These are phyloP conservation scores for Gordius sp. DNA, from an alignment of 2,888 invertebrate genomes.

Conservation along the genomic window DNA sequence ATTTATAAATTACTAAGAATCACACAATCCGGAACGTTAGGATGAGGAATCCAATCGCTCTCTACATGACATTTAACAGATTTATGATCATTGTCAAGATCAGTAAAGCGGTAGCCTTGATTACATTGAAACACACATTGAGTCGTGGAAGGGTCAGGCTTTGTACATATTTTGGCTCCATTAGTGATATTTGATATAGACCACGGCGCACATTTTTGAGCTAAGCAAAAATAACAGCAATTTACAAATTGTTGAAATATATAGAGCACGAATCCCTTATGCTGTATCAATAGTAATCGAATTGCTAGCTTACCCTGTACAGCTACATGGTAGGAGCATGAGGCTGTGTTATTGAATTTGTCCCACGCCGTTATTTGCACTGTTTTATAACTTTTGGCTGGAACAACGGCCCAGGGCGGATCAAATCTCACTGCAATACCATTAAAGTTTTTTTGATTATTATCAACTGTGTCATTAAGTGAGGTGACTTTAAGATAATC, in stretches of 20 bases:
- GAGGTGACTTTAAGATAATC: not conserved
- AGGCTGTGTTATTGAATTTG: not conserved
- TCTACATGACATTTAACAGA: constrained; percentile 50
- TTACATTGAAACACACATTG: not conserved
- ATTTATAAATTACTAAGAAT: constrained; percentile 42
- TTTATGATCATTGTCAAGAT: constrained; percentile 45
- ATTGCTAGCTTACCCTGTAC: not conserved
- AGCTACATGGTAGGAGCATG: constrained; percentile 3
- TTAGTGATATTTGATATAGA: constrained; percentile 62
- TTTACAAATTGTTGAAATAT: no score
- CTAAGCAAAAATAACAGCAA: not conserved
- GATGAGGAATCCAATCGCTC: constrained; percentile 57
- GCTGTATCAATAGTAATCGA: no score
- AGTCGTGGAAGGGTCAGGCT: not conserved
- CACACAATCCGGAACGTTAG: constrained; percentile 74
- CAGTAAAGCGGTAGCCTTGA: constrained; percentile 42
- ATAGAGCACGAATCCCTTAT: no score
- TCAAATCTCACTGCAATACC: not conserved
- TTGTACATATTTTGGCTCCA: constrained; percentile 32
- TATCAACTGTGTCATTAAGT: not conserved
- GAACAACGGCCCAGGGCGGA: not conserved
- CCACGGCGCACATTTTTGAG: constrained; percentile 52
- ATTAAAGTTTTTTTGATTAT: not conserved
- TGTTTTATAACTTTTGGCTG: constrained; percentile 8
- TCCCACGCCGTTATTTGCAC: constrained; percentile 6